Evolutionary conservation across 1,140 invertebrate genomes (phyloP).

Genomic region (Drosophila willistoni): DNA sequence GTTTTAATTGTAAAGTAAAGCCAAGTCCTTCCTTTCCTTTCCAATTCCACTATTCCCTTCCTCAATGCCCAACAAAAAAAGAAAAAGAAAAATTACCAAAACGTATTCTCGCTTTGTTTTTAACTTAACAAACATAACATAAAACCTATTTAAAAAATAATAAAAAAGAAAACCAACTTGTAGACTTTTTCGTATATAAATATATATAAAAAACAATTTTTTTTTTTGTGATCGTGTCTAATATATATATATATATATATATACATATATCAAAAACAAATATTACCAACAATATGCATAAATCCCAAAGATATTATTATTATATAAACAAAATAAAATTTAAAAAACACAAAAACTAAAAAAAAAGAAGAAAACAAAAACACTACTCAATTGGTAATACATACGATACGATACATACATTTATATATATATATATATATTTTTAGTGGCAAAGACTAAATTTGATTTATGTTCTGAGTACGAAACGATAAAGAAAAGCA

Average conservation of each 20-base stretch:
- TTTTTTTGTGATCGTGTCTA: conserved; percentile 10
- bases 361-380: background rate
- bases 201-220: background rate
- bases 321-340: conserved; percentile 20
- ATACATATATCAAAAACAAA: conserved; percentile 49
- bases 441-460: conserved; percentile 75
- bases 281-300: conserved; percentile 66
- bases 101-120: conserved; percentile 55
- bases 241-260: conserved; percentile 50
- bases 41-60: no score
- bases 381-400: conserved; percentile 32
- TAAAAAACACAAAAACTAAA: conserved; percentile 4
- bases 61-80: background rate
- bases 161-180: background rate
- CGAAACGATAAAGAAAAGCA: conserved; percentile 21
- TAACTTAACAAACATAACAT: conserved; percentile 36
- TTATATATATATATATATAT: conserved; percentile 54
- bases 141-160: conserved; percentile 15
- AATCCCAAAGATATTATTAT: conserved; percentile 77
- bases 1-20: conserved; percentile 51
- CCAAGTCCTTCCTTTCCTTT: conserved; percentile 3
- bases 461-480: conserved; percentile 63
- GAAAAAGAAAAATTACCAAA: background rate
- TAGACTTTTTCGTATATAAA: conserved; percentile 13
- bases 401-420: conserved; percentile 31